Base-by-base conservation (phyloP, 2,888 invertebrate species). In the Standfussiana lucernea region DNA sequence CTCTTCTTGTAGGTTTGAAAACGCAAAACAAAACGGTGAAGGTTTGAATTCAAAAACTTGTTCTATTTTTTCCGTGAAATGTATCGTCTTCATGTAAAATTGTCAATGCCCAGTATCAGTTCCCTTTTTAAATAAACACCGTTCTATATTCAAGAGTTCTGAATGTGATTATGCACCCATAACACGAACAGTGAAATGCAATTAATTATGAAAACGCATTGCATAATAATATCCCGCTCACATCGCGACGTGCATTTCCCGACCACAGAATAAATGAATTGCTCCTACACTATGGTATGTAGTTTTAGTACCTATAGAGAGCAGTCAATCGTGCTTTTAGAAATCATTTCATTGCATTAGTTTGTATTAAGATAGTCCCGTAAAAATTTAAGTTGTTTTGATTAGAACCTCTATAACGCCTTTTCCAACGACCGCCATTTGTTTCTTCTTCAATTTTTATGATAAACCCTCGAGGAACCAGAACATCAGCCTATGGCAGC, bases 261-360 rank as follows among this genome's bases (percentile, higher is more conserved):
- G 89, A 93, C 93, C 93, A 90, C 93, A 93, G 91, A 91, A 87
- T 89, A 90, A 92, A 93, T 91, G 92, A 92, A 92, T 92, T 88
- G 89, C 89, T 87, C 72, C 86, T 70, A 89, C 90, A 91, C 91
- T 88, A 61, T 65, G 77, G 81, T 67, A 75, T 82, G 62, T 61
- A 85, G 90, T 89, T 89, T 90, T 91, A 91, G 91, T 91, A 89
- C 45, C 66, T 77, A 56, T 37, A 32, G 3, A 71, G 61, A 68
- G 67, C 69, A 53, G 70, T 70, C 64, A 69, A 69, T 77, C 59
- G 18, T 53, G 32, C 42, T 66, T 50, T 82, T 66, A 75, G 75
- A 75, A 53, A 35, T 65, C 37, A 66, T 74, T 79, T 67, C 28
- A n/a, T 18, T 75, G 53, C 65, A 61, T 66, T 66, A 61, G 59